Percentiles rank a stretch among this genome's conserved stretches.
These are phyloP conservation scores for Caenorhabditis uteleia DNA, from an alignment of 2,888 invertebrate genomes.

Conservation along the genomic window DNA sequence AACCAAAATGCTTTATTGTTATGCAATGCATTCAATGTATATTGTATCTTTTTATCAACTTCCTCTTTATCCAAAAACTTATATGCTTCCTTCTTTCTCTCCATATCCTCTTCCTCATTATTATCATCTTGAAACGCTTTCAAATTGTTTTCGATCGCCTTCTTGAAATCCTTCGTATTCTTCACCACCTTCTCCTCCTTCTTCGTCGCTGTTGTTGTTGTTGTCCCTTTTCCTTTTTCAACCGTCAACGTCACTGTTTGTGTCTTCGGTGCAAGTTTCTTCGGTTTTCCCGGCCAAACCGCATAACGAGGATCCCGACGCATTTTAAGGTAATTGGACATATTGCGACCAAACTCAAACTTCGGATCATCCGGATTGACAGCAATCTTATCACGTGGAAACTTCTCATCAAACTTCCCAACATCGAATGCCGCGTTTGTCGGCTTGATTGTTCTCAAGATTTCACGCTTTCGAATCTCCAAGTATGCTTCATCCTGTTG, in stretches of 20 bases:
- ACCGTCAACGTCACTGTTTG: not conserved
- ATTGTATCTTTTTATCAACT: too few species aligned
- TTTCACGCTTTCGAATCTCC: conserved; percentile 27
- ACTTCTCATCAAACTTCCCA: conserved; percentile 31
- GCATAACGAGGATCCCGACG: conserved; percentile 36
- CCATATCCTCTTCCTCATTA: too few species aligned
- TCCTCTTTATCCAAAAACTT: too few species aligned
- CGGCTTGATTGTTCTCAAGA: conserved; percentile 31
- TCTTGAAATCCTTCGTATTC: conserved; percentile 6
- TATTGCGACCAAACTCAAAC: conserved; percentile 25
- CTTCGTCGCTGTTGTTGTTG: not conserved
- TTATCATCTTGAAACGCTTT: conserved; percentile 17
- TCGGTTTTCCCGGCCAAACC: conserved; percentile 33
- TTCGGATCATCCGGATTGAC: not conserved
- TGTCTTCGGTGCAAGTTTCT: too few species aligned
- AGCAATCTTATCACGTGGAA: not conserved
- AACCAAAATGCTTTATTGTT: too few species aligned
- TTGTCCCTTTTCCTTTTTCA: not conserved
- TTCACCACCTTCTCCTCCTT: conserved; percentile 14
- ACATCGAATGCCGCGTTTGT: conserved; percentile 26
- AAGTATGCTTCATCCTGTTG: conserved; percentile 29
- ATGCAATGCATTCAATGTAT: too few species aligned
- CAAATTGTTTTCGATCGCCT: conserved; percentile 17
- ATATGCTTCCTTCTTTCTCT: too few species aligned
- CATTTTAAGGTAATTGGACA: conserved; percentile 28